Conservation (phyloP, 2,113 vertebrate genomes). For the Crotalus viridis region DNA sequence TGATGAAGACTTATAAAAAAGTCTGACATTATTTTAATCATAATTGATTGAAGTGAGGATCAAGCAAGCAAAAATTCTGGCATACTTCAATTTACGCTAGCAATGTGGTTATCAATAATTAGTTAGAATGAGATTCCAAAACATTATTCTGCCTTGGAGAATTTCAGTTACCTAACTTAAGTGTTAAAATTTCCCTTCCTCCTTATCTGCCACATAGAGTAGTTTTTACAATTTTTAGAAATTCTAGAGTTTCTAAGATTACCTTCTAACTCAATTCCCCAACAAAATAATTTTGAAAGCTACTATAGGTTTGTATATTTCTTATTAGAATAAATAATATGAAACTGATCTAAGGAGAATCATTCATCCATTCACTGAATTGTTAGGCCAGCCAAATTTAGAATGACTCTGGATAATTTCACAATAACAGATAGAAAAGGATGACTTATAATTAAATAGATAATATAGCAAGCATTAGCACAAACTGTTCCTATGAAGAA, state of each 20-base stretch:
- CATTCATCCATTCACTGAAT: background rate
- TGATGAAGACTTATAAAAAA: background rate
- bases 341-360: background rate
- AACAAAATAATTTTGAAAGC: background rate
- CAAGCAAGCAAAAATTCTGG: background rate
- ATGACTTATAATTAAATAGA: background rate
- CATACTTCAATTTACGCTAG: background rate
- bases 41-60: background rate
- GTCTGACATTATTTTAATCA: background rate
- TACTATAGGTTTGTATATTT: background rate
- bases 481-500: background rate
- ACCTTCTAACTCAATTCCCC: background rate
- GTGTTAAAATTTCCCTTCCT: background rate
- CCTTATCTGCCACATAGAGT: background rate
- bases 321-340: background rate
- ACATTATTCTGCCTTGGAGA: background rate
- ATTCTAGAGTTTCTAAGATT: background rate
- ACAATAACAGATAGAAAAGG: background rate
- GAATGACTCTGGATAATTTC: background rate
- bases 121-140: background rate
- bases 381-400: background rate
- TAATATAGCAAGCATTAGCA: background rate
- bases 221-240: background rate
- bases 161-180: background rate
- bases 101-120: background rate